phyloP scores from a whole-genome alignment of 2,113 vertebrate genomes.

The Nestor notabilis region DNA sequence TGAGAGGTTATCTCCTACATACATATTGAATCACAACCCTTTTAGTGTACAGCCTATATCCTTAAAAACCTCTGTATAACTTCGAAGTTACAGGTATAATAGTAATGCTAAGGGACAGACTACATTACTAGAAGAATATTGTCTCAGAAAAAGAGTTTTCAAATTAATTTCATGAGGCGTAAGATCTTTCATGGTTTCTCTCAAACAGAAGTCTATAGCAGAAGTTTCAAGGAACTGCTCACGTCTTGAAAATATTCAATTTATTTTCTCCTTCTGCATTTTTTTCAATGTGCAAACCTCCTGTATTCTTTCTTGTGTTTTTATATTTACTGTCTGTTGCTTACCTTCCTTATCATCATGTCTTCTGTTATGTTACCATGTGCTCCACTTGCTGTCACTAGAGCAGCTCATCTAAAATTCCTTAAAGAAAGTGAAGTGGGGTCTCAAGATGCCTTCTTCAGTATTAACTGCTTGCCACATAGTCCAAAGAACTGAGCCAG shows the following conservation, averaged over 20 bases:
- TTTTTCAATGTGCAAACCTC: background rate
- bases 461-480: background rate
- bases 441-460: background rate
- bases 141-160: background rate
- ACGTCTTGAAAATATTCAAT: rapidly evolving
- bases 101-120: background rate
- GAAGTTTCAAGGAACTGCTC: background rate
- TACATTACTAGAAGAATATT: background rate
- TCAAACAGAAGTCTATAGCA: background rate
- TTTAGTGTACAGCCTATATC: background rate
- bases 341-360: background rate
- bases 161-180: background rate
- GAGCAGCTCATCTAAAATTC: background rate
- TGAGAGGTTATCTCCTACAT: background rate
- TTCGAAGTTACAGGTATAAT: background rate
- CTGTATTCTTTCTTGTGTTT: background rate
- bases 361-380: background rate
- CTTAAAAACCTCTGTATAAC: background rate
- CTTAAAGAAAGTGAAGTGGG: background rate
- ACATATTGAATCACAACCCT: background rate
- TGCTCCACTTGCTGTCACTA: background rate
- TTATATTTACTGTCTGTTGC: background rate
- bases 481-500: background rate
- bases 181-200: background rate
- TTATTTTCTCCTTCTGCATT: background rate